Evolutionary conservation across 2,113 vertebrate species (phyloP).

Genomic region (Dasyprocta punctata): DNA sequence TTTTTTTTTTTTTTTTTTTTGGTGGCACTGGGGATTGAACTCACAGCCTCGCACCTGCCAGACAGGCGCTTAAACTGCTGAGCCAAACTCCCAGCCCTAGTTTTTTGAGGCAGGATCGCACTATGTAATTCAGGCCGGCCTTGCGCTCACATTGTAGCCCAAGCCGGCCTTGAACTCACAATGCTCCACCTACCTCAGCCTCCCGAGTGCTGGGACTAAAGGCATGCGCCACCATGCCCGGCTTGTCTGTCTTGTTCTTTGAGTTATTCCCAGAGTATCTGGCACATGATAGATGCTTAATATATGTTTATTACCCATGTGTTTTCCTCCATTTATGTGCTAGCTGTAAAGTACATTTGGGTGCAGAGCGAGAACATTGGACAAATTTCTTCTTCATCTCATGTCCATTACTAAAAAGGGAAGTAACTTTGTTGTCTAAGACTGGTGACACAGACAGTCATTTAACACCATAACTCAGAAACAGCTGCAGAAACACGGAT

Average conservation of each 20-base stretch:
- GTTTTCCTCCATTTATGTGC: background rate
- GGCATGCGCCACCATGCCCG: no score
- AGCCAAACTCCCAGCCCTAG: no score
- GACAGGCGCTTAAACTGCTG: no score
- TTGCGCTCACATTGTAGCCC: no score
- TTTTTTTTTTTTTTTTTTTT: no score
- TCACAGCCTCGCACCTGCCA: no score
- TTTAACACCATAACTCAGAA: constrained; percentile 58
- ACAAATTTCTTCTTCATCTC: constrained; percentile 52
- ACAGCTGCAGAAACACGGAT: constrained; percentile 15
- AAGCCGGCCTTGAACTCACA: no score
- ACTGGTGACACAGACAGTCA: constrained; percentile 36
- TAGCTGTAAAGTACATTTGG: constrained; percentile 5
- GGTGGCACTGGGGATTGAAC: no score
- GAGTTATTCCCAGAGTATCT: background rate
- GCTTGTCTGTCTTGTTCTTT: background rate
- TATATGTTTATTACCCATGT: background rate
- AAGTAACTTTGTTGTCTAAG: constrained; percentile 38
- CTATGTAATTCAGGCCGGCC: no score
- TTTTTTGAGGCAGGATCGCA: no score
- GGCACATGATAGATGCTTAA: background rate
- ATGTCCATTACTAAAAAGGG: constrained; percentile 26
- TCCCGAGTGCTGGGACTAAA: no score
- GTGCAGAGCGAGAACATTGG: background rate
- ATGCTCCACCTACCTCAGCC: no score